Evolutionary conservation across 2,113 vertebrate genomes (phyloP), one percentile per base, ranked within the genome.

Genomic region (Gymnobelideus leadbeateri): DNA sequence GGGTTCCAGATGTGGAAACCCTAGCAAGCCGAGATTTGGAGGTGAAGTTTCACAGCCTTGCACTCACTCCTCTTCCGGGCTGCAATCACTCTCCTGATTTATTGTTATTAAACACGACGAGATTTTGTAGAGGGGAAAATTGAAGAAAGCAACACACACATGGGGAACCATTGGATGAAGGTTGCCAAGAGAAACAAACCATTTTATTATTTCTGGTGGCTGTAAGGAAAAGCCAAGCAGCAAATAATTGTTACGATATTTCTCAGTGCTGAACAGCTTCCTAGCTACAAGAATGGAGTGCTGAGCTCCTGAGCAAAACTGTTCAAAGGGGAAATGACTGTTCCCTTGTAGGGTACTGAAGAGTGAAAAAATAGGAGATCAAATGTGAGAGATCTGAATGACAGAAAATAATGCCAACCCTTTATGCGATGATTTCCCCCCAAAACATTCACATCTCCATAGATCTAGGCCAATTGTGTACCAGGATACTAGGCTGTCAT

Each of bases 1-100:
- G 98, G 98, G 98, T 98, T 98, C 98, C 98, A 99, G 98, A 99
- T 99, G 98, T 98, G 98, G 97, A 97, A 98, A 98, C 94, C 97
- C 96, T 68, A 91, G 96, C 97, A 95, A 96, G 95, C 95, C 93
- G 95, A 97, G 97, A 96, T 96, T 93, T 95, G 96, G 97, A 97
- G 97, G 96, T 95, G 92, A 98, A 97, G 97, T 96, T 96, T 84
- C 68, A 84, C 68, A 84, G 68, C 96, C 96, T 93, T 91, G 94
- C 94, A 96, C 46, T 92, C 92, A 95, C 97, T 98, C 96, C 96
- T 97, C 96, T 97, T 98, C 96, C 94, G 77, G 96, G 96, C 98
- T 97, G 97, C 98, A 96, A 97, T 98, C 96, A 37, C 94, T 95
- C 55, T 91, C 97, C 97, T 98, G 98, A 99, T 98, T 98, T 98